Evolutionary conservation across 2,797 vertebrate species (phyloP), one percentile per base, ranked within the genome.

Genomic region (Ceyx erithaca): DNA sequence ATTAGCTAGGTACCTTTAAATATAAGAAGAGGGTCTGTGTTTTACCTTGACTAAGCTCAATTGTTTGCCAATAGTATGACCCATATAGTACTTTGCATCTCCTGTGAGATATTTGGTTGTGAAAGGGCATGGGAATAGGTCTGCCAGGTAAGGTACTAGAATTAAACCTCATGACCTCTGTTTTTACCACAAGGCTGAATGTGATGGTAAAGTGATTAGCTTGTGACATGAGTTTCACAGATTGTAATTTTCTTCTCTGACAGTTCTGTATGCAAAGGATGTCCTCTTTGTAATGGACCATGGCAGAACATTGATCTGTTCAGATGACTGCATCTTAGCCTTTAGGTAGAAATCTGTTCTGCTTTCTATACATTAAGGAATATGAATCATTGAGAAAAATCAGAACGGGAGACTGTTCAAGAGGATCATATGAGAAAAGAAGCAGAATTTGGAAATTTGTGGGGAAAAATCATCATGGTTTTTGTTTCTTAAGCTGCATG

Each of bases 261-360:
- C 25, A 49, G 37, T 54, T 89, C 49, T 80, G 66, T 49, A 46
- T 67, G 49, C 45, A 67, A 20, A 73, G 45, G 80, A 41, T 54
- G 17, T 52, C 12, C 21, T 80, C 17, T 54, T 83, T 57, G 63
- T 20, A 54, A 63, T 14, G 22, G 26, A 43, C 7, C 37, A 18
- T 30, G 40, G 20, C 31, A 14, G n/a, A 48, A 7, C 17, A 20
- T 30, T 61, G 69, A 61, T 78, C 49, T 80, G 1, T 49, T 68
- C 22, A 71, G 72, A 75, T 71, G 41, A 23, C 46, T 82, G 40
- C 41, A 45, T 70, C 23, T 31, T 77, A 52, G 4, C 69, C 72
- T 91, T 87, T 49, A 90, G 33, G 62, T 52, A 61, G 43, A 72
- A 76, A 80, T 41, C 41, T 86, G 9, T 41, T 84, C 41, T 75